Base-by-base conservation (phyloP, 2,113 vertebrate genomes). In the Taxidea taxus region DNA sequence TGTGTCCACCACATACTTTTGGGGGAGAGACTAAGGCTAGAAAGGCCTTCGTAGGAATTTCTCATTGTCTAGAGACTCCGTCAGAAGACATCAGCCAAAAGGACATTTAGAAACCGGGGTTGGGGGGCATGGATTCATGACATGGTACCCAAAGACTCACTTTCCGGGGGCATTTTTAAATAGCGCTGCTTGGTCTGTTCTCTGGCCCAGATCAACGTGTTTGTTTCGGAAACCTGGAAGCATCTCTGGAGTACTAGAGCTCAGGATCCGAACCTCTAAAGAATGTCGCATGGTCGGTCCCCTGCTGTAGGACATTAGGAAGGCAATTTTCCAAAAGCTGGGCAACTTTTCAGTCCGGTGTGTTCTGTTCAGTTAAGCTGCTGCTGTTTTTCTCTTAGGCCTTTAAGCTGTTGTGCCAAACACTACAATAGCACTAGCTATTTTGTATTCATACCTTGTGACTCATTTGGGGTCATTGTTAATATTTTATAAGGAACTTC, bases 401-500 rank as follows among this genome's bases (percentile, higher is more conserved):
- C 80, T 97, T 97, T 94, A 97, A 97, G 92, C 97, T 95, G 93
- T 94, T 95, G 80, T 97, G 94, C 96, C 91, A 81, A 97, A 98
- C 93, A 97, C 96, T 91, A 97, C 93, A 97, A 96, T 95, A 94
- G 95, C 39, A 68, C 93, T 95, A 89, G 86, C 91, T 98, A 95
- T 93, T 98, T 97, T 96, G 74, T 97, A 97, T 97, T 98, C 91
- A 94, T 74, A 94, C 92, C 93, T 95, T 97, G 93, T 1, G 27
- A 96, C 95, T 96, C 95, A 97, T 98, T 97, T 98, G 93, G 89
- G 97, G 91, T 72, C 95, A 97, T 84, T 74, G 92, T 98, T 98
- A 98, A 97, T 97, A 97, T 97, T 98, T 97, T 97, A 98, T 97
- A 98, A 96, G 97, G 95, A 98, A 97, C 95, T 80, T 95, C 60